Evolutionary conservation across 2,797 vertebrate species (phyloP).

Genomic region (Valencia hispanica): DNA sequence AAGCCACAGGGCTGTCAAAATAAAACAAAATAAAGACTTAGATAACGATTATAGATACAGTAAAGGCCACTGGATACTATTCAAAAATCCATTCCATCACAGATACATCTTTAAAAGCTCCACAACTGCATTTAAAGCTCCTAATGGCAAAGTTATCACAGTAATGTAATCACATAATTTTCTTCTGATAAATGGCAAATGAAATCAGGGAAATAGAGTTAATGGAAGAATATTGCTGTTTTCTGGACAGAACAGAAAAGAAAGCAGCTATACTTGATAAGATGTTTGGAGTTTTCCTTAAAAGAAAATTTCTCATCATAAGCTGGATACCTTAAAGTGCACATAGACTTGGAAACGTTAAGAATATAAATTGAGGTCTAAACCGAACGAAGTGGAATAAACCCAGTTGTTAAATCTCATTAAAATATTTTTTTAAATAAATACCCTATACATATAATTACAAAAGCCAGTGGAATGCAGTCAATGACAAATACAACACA

Average conservation of each 20-base stretch:
- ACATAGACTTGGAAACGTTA: slow-evolving; percentile 12
- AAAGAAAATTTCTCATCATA: slow-evolving; percentile 15
- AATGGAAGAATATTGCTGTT: slow-evolving; percentile 32
- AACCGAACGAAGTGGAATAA: neutral
- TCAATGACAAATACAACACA: slow-evolving; percentile 5
- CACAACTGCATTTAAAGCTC: slow-evolving; percentile 58
- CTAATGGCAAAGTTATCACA: slow-evolving; percentile 65
- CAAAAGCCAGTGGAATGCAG: slow-evolving; percentile 21
- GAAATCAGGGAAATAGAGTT: slow-evolving; percentile 53
- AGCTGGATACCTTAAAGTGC: slow-evolving; percentile 64
- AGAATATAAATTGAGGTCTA: neutral
- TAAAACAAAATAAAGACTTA: slow-evolving; percentile 11
- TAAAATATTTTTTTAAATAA: neutral
- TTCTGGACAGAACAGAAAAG: slow-evolving; percentile 17
- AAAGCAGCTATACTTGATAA: slow-evolving; percentile 29
- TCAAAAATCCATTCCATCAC: slow-evolving; percentile 47
- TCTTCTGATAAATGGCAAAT: slow-evolving; percentile 70
- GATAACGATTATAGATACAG: slow-evolving; percentile 36
- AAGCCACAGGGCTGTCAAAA: slow-evolving; percentile 17
- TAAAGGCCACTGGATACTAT: slow-evolving; percentile 71
- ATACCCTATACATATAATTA: neutral
- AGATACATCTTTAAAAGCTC: slow-evolving; percentile 19
- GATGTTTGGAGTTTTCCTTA: slow-evolving; percentile 4
- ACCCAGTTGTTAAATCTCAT: neutral
- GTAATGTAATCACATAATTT: slow-evolving; percentile 43